These are phyloP conservation scores for Zalophus californianus DNA, from an alignment of 2,797 vertebrate genomes.

Conservation along the genomic window DNA sequence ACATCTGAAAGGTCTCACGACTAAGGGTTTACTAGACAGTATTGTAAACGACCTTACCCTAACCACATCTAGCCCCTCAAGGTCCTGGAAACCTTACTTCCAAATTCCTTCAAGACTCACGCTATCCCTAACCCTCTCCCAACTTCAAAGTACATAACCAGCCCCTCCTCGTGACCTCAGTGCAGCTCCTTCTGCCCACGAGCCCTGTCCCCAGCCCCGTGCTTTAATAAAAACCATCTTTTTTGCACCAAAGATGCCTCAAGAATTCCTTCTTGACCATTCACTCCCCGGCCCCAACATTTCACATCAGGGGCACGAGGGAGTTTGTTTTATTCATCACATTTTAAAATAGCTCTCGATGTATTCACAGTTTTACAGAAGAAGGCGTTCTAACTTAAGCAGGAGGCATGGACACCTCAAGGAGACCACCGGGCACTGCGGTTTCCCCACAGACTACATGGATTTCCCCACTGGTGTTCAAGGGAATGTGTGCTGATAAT, in stretches of 20 bases:
- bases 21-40: neutral
- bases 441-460: neutral
- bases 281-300: neutral
- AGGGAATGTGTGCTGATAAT: neutral
- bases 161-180: neutral
- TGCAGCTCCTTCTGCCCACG: neutral
- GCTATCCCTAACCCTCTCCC: neutral
- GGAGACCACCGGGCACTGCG: no score
- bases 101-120: neutral
- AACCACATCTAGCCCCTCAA: neutral
- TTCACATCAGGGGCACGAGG: neutral
- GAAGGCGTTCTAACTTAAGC: neutral
- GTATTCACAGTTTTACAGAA: neutral
- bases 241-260: neutral
- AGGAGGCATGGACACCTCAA: neutral
- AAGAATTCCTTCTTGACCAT: neutral
- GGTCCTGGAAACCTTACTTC: neutral
- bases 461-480: neutral
- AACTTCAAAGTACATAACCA: neutral
- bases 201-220: fast-evolving
- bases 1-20: neutral
- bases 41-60: neutral
- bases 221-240: neutral
- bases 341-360: neutral
- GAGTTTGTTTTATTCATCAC: neutral